A percentile compares a stretch with the other conserved stretches of the same genome.
These are phyloP conservation scores for Myiagra hebetior DNA, from an alignment of 2,113 vertebrate genomes.

Conservation along the genomic window DNA sequence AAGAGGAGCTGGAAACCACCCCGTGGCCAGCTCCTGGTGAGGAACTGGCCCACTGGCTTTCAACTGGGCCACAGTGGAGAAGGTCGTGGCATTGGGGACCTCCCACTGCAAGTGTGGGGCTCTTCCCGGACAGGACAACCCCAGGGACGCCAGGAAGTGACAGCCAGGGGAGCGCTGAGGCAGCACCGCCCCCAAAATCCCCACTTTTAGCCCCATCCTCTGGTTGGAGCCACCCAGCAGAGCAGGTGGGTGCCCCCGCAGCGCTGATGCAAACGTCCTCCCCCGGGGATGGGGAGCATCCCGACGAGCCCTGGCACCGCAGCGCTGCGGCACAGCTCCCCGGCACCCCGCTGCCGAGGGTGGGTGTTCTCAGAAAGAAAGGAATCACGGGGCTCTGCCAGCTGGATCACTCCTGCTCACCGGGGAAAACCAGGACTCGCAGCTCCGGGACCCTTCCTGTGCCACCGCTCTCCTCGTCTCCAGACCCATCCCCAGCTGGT, in stretches of 20 bases:
- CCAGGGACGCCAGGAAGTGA: background rate
- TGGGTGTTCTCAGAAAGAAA: background rate
- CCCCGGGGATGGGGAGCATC: background rate
- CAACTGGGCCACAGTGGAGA: background rate
- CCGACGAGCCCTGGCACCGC: background rate
- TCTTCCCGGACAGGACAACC: too few relatives aligned
- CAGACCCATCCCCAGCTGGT: background rate
- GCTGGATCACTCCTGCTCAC: background rate
- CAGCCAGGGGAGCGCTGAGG: background rate
- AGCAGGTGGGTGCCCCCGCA: background rate
- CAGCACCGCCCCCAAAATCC: accelerated
- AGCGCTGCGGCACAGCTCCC: background rate
- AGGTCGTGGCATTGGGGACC: background rate
- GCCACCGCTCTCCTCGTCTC: accelerated
- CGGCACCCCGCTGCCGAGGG: background rate
- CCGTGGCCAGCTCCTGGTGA: accelerated
- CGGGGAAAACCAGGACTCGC: background rate
- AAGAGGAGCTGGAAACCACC: background rate
- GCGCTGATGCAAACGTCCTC: background rate
- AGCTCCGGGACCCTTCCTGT: accelerated
- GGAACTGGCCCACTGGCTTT: background rate
- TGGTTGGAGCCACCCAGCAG: background rate
- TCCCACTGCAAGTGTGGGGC: background rate
- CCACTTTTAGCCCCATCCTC: background rate
- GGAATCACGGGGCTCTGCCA: background rate